These are phyloP conservation scores for Redunca redunca DNA, from an alignment of 2,113 vertebrate species.

Conservation along the genomic window DNA sequence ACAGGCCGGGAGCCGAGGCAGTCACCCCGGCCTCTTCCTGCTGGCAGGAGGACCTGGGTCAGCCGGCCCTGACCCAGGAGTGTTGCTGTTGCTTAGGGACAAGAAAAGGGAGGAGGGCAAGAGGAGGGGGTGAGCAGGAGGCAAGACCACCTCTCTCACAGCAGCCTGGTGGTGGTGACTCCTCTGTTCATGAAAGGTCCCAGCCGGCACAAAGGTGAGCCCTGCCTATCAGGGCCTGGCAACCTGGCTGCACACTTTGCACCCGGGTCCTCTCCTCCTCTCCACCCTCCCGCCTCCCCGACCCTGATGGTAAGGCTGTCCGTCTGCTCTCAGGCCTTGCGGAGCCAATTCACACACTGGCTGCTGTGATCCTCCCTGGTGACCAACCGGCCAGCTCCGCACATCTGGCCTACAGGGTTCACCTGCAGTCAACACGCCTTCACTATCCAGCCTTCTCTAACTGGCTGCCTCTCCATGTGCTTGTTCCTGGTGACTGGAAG, in stretches of 20 bases:
- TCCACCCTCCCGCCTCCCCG: rapidly evolving
- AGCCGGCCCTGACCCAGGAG: background rate
- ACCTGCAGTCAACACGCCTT: background rate
- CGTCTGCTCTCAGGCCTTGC: background rate
- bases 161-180: background rate
- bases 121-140: background rate
- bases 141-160: background rate
- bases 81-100: background rate
- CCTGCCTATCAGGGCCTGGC: background rate
- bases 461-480: background rate
- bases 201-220: rapidly evolving
- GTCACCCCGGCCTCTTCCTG: background rate
- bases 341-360: background rate
- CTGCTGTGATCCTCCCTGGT: background rate
- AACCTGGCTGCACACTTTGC: no score
- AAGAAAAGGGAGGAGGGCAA: background rate
- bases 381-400: rapidly evolving
- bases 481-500: background rate
- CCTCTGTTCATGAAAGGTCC: background rate
- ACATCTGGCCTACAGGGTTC: rapidly evolving
- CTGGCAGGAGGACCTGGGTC: no score
- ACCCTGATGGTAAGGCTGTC: background rate
- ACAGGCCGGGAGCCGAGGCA: rapidly evolving
- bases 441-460: background rate
- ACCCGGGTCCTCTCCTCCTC: background rate